Conservation (phyloP, 1,140 invertebrate species). For the Philopotamus ludificatus region DNA sequence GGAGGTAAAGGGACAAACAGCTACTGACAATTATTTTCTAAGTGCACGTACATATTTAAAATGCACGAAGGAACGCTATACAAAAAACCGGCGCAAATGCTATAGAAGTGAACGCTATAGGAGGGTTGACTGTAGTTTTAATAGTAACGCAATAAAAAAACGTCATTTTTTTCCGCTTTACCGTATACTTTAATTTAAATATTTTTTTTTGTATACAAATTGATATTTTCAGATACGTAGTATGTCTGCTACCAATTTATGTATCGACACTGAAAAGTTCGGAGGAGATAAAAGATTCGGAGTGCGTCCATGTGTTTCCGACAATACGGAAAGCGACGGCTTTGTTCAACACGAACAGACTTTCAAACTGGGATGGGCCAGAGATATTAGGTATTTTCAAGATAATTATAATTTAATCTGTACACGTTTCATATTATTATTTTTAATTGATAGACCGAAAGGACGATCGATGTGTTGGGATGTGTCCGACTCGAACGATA, state of each 20-base stretch:
- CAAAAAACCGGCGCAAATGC: no score
- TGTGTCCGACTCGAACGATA: conserved; percentile 72
- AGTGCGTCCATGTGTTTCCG: conserved; percentile 53
- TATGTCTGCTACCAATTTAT: conserved; percentile 64
- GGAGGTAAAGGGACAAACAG: no score
- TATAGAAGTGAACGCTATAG: no score
- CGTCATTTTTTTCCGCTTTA: no score
- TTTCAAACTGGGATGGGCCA: conserved; percentile 84
- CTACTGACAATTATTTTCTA: no score
- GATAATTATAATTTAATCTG: neutral
- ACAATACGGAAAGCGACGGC: conserved; percentile 53
- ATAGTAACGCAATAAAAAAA: no score
- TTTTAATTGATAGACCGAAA: conserved; percentile 58
- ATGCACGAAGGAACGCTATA: no score
- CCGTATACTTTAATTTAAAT: neutral
- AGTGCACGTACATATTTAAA: no score
- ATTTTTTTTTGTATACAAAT: no score
- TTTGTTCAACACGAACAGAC: conserved; percentile 58
- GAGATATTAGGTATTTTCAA: conserved; percentile 67
- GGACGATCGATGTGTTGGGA: conserved; percentile 87
- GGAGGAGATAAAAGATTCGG: conserved; percentile 66
- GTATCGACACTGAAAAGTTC: conserved; percentile 74
- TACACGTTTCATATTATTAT: neutral
- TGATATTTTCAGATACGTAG: conserved; percentile 63
- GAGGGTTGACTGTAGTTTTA: no score